Conservation (phyloP, 2,888 invertebrate species). For the Epirrhoe alternata region DNA sequence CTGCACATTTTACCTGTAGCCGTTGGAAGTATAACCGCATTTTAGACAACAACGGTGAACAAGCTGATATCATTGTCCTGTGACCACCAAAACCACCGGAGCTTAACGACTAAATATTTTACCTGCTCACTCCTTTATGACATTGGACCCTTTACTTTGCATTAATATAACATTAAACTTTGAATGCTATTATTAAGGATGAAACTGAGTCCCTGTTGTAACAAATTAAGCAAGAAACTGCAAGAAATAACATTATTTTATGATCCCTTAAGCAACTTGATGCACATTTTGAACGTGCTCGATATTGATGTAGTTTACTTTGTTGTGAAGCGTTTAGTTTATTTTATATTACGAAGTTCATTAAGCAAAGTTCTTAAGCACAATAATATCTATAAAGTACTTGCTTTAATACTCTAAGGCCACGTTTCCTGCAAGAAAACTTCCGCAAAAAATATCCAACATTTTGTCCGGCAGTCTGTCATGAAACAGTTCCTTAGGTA, state of each 20-base stretch:
- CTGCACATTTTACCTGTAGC: no score
- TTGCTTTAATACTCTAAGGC: no score
- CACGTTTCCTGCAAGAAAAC: no score
- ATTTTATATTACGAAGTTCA: no score
- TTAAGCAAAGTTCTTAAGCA: no score
- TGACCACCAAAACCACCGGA: conserved; percentile 38
- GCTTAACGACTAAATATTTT: conserved; percentile 63
- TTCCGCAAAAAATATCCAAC: no score
- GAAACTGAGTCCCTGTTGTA: conserved; percentile 9
- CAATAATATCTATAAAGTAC: no score
- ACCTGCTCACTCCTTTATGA: conserved; percentile 60
- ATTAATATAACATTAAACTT: conserved; percentile 70
- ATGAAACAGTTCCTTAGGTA: no score
- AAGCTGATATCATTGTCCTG: conserved; percentile 1
- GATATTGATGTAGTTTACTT: background rate
- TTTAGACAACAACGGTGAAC: no score
- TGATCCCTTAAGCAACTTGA: background rate
- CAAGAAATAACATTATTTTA: background rate
- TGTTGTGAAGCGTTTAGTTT: background rate
- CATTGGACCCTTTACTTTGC: conserved; percentile 66
- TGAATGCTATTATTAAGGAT: conserved; percentile 63
- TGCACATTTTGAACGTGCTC: background rate
- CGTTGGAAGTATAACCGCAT: no score
- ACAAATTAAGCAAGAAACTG: conserved; percentile 10
- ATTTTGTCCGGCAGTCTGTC: no score